Evolutionary conservation across 2,797 vertebrate species (phyloP).

Genomic region (Cyclura pinguis): DNA sequence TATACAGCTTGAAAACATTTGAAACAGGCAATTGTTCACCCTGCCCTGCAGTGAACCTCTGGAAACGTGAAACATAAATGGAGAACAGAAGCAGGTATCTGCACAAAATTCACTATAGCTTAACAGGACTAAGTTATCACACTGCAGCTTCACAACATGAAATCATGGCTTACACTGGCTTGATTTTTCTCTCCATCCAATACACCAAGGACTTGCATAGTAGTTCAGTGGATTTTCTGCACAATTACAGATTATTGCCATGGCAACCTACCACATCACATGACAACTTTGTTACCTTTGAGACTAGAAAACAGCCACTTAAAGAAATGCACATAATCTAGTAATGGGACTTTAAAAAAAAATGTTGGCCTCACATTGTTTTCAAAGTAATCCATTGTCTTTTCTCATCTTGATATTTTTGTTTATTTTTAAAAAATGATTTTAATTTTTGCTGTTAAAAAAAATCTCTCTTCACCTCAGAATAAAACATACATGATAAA

Average conservation of each 20-base stretch:
- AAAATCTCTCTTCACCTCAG: constrained; percentile 60
- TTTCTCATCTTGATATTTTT: constrained; percentile 61
- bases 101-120: constrained; percentile 40
- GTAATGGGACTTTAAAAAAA: constrained; percentile 59
- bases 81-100: constrained; percentile 9
- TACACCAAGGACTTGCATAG: constrained; percentile 81
- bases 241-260: constrained; percentile 86
- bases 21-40: background rate
- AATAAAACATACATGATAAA: constrained; percentile 54
- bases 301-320: constrained; percentile 82
- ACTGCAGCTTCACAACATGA: constrained; percentile 69
- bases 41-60: background rate
- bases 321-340: constrained; percentile 76
- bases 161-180: constrained; percentile 69
- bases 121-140: constrained; percentile 61
- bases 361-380: constrained; percentile 65
- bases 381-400: constrained; percentile 69
- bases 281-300: constrained; percentile 83
- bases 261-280: constrained; percentile 81
- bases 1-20: constrained; percentile 20
- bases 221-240: constrained; percentile 84
- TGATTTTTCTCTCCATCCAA: constrained; percentile 78
- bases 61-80: background rate
- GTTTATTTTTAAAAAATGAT: constrained; percentile 62
- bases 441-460: constrained; percentile 68